Evolutionary conservation across 1,140 invertebrate genomes (phyloP).

Genomic region (Aricia agestis): DNA sequence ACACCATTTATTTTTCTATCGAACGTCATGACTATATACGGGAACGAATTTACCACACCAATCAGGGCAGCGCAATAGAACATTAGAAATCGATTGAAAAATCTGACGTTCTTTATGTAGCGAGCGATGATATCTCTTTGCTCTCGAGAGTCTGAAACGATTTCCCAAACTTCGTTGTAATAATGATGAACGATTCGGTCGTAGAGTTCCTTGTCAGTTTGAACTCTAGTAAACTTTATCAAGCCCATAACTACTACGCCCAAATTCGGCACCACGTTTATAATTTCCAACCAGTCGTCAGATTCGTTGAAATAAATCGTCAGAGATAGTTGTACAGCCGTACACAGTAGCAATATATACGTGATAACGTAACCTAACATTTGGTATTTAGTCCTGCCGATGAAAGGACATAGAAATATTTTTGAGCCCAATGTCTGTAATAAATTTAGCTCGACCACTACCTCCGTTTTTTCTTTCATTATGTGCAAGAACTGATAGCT

Average conservation of each 20-base stretch:
- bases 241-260: slow-evolving; percentile 51
- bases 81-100: slow-evolving; percentile 44
- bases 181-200: slow-evolving; percentile 48
- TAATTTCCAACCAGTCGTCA: slow-evolving; percentile 47
- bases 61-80: slow-evolving; percentile 44
- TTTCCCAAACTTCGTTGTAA: slow-evolving; percentile 43
- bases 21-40: slow-evolving; percentile 52
- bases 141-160: slow-evolving; percentile 31
- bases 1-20: slow-evolving; percentile 37
- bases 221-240: slow-evolving; percentile 50
- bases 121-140: slow-evolving; percentile 42
- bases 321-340: slow-evolving; percentile 43
- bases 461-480: slow-evolving; percentile 26
- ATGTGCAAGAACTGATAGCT: background rate
- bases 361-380: slow-evolving; percentile 37
- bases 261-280: slow-evolving; percentile 59
- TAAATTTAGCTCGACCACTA: slow-evolving; percentile 44
- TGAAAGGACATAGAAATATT: slow-evolving; percentile 51
- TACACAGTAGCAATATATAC: slow-evolving; percentile 37
- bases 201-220: slow-evolving; percentile 44
- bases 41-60: slow-evolving; percentile 48
- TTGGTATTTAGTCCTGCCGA: slow-evolving; percentile 32
- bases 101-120: slow-evolving; percentile 38
- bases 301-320: slow-evolving; percentile 41
- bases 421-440: slow-evolving; percentile 37